A percentile compares a stretch with the other conserved stretches of the same genome.
phyloP scores from a whole-genome alignment of 2,113 vertebrate species.

The Diphyllodes magnificus region DNA sequence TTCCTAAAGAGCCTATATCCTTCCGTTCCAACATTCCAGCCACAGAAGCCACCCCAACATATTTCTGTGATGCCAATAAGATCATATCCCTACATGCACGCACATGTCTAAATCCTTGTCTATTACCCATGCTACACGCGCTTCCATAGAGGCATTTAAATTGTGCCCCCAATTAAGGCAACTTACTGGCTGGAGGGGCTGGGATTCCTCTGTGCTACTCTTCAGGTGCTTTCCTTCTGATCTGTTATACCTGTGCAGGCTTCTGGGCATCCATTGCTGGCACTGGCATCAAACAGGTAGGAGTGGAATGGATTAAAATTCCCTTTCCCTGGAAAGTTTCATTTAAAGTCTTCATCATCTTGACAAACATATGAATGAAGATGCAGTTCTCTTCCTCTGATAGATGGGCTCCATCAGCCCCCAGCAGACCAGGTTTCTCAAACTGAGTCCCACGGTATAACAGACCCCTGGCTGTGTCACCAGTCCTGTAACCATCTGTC shows the following conservation, averaged over 20 bases:
- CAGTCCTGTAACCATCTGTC: background rate
- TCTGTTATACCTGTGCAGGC: background rate
- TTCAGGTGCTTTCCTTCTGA: background rate
- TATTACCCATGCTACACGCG: background rate
- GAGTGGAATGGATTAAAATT: background rate
- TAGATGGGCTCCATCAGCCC: background rate
- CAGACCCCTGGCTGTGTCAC: background rate
- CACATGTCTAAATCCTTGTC: background rate
- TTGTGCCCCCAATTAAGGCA: rapidly evolving
- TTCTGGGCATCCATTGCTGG: background rate
- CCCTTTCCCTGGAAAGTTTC: background rate
- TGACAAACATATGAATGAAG: background rate
- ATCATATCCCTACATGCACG: too few species aligned
- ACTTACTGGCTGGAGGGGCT: background rate
- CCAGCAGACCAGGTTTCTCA: background rate
- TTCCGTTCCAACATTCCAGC: background rate
- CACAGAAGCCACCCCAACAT: background rate
- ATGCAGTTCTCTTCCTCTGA: background rate
- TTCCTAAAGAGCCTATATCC: background rate
- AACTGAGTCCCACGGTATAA: background rate
- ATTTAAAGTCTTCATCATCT: background rate
- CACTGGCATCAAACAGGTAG: background rate
- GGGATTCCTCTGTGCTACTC: background rate
- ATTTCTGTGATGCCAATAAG: background rate
- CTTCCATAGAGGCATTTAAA: background rate